These are phyloP conservation scores for Catocala fraxini DNA, from an alignment of 2,888 invertebrate genomes.

Conservation along the genomic window DNA sequence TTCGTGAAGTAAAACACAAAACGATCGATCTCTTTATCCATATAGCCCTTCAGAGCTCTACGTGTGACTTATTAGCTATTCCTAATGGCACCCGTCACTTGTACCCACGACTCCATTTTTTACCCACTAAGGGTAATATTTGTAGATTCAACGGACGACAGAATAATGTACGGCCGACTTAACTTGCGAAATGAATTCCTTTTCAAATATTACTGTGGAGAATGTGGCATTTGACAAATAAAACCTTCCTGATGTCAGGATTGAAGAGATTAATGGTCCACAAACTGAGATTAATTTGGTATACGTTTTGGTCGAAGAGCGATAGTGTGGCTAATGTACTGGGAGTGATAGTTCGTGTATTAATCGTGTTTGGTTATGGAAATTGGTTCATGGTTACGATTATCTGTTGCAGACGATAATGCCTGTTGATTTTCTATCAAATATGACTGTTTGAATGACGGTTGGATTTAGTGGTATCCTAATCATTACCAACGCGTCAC, in stretches of 20 bases:
- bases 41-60: slow-evolving; percentile 21
- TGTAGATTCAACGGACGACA: slow-evolving; percentile 45
- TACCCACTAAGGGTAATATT: slow-evolving; percentile 49
- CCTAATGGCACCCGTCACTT: slow-evolving; percentile 37
- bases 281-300: slow-evolving; percentile 44
- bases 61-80: slow-evolving; percentile 35
- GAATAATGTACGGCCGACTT: slow-evolving; percentile 53
- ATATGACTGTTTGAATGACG: no score
- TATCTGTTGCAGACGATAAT: background rate
- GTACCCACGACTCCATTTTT: slow-evolving; percentile 27
- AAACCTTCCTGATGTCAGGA: slow-evolving; percentile 49
- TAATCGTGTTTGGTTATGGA: background rate
- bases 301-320: slow-evolving; percentile 33
- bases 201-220: slow-evolving; percentile 47
- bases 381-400: background rate
- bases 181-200: slow-evolving; percentile 53
- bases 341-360: slow-evolving; percentile 9
- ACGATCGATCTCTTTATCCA: slow-evolving; percentile 7
- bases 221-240: slow-evolving; percentile 54
- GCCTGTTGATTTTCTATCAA: no score
- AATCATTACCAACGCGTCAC: no score
- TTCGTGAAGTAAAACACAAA: background rate
- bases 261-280: slow-evolving; percentile 46
- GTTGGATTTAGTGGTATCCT: no score
- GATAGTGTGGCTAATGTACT: slow-evolving; percentile 27